Conservation (phyloP, 1,140 invertebrate genomes). For the Halyomorpha halys region DNA sequence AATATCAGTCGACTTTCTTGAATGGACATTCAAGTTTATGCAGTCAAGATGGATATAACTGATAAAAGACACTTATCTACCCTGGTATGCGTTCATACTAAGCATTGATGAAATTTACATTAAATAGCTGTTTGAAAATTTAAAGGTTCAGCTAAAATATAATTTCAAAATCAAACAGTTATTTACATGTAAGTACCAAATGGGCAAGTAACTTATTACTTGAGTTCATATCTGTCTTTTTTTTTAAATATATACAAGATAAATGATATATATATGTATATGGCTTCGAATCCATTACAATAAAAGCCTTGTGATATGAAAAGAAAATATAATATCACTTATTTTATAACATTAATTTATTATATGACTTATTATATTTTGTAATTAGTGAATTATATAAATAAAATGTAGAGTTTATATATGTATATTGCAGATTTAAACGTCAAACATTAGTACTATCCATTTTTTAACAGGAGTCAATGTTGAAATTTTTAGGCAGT, state of each 20-base stretch:
- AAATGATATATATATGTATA: slow-evolving; percentile 13
- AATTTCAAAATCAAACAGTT: background rate
- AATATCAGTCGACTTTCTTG: slow-evolving; percentile 1
- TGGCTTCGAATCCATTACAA: slow-evolving; percentile 19
- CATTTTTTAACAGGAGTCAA: slow-evolving; percentile 3
- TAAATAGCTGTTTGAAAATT: slow-evolving; percentile 7
- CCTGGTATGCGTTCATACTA: slow-evolving; percentile 8
- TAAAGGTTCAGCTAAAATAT: background rate
- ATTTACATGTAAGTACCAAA: background rate
- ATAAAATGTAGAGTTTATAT: slow-evolving; percentile 16
- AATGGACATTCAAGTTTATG: too few relatives aligned
- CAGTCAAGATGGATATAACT: too few relatives aligned
- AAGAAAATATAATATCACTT: slow-evolving; percentile 21
- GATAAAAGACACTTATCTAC: too few relatives aligned
- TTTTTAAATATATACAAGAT: slow-evolving; percentile 8
- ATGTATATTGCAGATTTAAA: slow-evolving; percentile 17
- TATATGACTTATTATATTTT: slow-evolving; percentile 24
- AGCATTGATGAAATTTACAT: slow-evolving; percentile 5
- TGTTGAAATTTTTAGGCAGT: slow-evolving; percentile 1
- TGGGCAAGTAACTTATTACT: background rate
- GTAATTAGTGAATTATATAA: slow-evolving; percentile 13
- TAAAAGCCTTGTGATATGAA: slow-evolving; percentile 24
- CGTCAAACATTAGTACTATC: slow-evolving; percentile 3
- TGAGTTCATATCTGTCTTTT: slow-evolving; percentile 12
- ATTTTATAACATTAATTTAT: slow-evolving; percentile 26